Percentiles rank a stretch among this genome's conserved stretches.
Conservation (phyloP, 2,797 vertebrate species). For the Parambassis ranga region DNA sequence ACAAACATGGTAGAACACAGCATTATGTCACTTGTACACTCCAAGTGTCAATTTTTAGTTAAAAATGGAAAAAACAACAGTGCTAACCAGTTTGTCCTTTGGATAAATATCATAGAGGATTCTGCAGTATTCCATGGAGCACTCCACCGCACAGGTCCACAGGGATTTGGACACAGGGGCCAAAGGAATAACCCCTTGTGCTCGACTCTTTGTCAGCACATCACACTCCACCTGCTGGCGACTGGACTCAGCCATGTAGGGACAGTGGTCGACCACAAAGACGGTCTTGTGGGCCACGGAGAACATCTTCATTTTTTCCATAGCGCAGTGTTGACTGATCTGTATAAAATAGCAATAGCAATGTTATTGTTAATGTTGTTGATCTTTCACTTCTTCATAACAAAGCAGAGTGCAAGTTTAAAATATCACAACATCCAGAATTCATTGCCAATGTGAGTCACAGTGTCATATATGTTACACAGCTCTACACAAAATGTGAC, state of each 20-base stretch:
- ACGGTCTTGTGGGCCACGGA: constrained; percentile 97
- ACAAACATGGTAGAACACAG: background rate
- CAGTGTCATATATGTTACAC: too few species aligned
- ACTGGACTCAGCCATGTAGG: constrained; percentile 98
- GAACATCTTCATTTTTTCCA: constrained; percentile 89
- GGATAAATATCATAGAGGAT: constrained; percentile 98
- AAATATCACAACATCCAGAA: too few species aligned
- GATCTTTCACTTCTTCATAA: too few species aligned
- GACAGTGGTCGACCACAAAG: constrained; percentile 98
- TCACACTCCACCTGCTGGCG: constrained; percentile 97
- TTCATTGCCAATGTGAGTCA: too few species aligned
- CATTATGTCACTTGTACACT: too few species aligned
- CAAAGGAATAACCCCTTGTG: constrained; percentile 94
- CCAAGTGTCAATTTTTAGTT: too few species aligned
- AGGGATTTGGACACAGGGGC: constrained; percentile 97
- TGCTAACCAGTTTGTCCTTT: constrained; percentile 89
- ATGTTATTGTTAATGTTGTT: too few species aligned
- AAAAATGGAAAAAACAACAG: background rate
- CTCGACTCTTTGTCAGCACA: constrained; percentile 94
- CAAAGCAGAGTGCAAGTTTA: too few species aligned
- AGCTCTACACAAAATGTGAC: too few species aligned
- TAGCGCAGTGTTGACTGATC: background rate
- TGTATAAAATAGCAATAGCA: background rate
- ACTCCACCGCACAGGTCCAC: constrained; percentile 98
- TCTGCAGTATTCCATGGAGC: constrained; percentile 98